phyloP scores from a whole-genome alignment of 2,888 invertebrate genomes.

The Limulus polyphemus region DNA sequence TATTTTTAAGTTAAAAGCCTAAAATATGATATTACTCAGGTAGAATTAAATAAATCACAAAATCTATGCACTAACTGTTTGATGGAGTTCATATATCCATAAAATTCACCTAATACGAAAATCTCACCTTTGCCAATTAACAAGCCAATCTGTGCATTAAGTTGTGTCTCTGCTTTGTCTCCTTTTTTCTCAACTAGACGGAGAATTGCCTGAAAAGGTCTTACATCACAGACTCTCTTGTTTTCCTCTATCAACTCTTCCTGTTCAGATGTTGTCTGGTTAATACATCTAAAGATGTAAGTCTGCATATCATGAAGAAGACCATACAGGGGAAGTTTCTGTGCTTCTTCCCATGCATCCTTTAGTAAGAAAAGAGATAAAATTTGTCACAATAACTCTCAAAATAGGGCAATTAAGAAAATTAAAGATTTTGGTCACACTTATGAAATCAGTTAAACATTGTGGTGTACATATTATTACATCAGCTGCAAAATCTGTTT shows the following conservation, averaged over 20 bases:
- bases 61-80: too few species aligned
- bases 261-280: constrained; percentile 55
- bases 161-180: constrained; percentile 57
- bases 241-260: constrained; percentile 77
- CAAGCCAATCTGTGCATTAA: constrained; percentile 70
- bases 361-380: too few species aligned
- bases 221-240: constrained; percentile 67
- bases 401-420: too few species aligned
- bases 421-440: too few species aligned
- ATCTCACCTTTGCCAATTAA: constrained; percentile 72
- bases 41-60: too few species aligned
- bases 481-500: too few species aligned
- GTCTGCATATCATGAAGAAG: constrained; percentile 66
- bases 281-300: constrained; percentile 70
- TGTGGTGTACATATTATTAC: too few species aligned
- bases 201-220: constrained; percentile 67
- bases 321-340: constrained; percentile 63
- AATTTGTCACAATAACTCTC: too few species aligned
- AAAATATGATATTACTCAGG: too few species aligned
- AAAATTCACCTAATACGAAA: background rate
- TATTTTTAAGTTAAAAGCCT: too few species aligned
- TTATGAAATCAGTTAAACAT: too few species aligned
- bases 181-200: constrained; percentile 63
- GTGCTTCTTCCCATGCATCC: constrained; percentile 48
- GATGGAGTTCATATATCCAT: too few species aligned